Evolutionary conservation across 2,888 invertebrate species (phyloP).

Genomic region (Carcina quercana): DNA sequence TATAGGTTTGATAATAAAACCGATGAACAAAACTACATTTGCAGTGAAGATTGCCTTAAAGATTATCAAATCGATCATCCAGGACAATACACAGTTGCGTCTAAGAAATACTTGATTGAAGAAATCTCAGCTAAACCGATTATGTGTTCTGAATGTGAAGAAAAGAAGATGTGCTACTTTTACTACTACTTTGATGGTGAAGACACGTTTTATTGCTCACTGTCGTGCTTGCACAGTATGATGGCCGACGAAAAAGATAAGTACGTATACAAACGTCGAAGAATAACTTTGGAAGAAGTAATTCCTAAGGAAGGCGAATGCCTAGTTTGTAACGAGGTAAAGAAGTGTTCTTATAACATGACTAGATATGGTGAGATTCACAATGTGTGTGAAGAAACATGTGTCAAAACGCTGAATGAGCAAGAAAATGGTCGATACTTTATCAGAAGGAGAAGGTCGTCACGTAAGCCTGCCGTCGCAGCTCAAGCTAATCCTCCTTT

Average conservation of each 20-base stretch:
- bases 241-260: conserved; percentile 71
- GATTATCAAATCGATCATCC: conserved; percentile 51
- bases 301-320: conserved; percentile 41
- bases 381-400: conserved; percentile 72
- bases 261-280: conserved; percentile 68
- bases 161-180: conserved; percentile 56
- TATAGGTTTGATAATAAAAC: conserved; percentile 44
- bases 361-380: conserved; percentile 62
- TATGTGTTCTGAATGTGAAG: conserved; percentile 59
- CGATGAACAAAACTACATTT: conserved; percentile 47
- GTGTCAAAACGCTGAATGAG: conserved; percentile 67
- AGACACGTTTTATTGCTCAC: conserved; percentile 69
- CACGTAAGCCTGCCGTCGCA: conserved; percentile 17
- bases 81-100: conserved; percentile 35
- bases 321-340: conserved; percentile 63
- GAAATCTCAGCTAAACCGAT: conserved; percentile 43
- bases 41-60: conserved; percentile 64
- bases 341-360: conserved; percentile 60
- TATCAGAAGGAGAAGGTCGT: conserved; percentile 33
- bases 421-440: conserved; percentile 53
- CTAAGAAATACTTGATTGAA: conserved; percentile 54
- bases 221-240: conserved; percentile 68
- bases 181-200: conserved; percentile 61
- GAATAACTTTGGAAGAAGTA: conserved; percentile 62
- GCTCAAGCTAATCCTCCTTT: conserved; percentile 37